Conservation (phyloP, 2,113 vertebrate species). For the Leucosticte australis region DNA sequence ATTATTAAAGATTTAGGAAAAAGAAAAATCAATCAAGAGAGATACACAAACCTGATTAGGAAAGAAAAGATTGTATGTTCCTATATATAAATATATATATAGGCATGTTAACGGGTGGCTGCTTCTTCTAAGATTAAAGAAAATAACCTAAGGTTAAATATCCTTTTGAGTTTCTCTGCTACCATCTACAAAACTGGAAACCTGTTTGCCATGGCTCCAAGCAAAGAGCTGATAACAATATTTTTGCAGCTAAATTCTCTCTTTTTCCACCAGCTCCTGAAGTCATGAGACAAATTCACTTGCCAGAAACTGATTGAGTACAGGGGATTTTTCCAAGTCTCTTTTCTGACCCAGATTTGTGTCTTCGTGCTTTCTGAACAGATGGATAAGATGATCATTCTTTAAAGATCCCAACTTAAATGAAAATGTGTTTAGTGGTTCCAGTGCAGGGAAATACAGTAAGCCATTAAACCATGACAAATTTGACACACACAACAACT, state of each 20-base stretch:
- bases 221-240: slow-evolving; percentile 64
- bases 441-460: slow-evolving; percentile 42
- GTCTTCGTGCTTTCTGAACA: slow-evolving; percentile 60
- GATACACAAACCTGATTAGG: slow-evolving; percentile 63
- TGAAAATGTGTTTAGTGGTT: slow-evolving; percentile 58
- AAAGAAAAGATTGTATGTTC: slow-evolving; percentile 47
- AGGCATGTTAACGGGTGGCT: slow-evolving; percentile 32
- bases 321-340: slow-evolving; percentile 37
- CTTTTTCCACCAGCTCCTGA: slow-evolving; percentile 43
- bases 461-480: slow-evolving; percentile 55
- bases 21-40: slow-evolving; percentile 60
- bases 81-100: slow-evolving; percentile 36
- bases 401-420: slow-evolving; percentile 64
- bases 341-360: slow-evolving; percentile 58
- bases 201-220: slow-evolving; percentile 44
- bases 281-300: slow-evolving; percentile 63
- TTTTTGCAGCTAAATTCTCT: slow-evolving; percentile 60
- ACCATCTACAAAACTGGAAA: slow-evolving; percentile 57
- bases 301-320: slow-evolving; percentile 50
- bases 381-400: slow-evolving; percentile 66
- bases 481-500: slow-evolving; percentile 50
- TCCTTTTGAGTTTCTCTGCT: slow-evolving; percentile 12
- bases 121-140: slow-evolving; percentile 61
- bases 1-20: slow-evolving; percentile 54
- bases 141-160: slow-evolving; percentile 66